Percentiles rank a stretch among this genome's conserved stretches.
Evolutionary conservation across 2,113 vertebrate genomes (phyloP).

Genomic region (Neolamprologus ventralis): DNA sequence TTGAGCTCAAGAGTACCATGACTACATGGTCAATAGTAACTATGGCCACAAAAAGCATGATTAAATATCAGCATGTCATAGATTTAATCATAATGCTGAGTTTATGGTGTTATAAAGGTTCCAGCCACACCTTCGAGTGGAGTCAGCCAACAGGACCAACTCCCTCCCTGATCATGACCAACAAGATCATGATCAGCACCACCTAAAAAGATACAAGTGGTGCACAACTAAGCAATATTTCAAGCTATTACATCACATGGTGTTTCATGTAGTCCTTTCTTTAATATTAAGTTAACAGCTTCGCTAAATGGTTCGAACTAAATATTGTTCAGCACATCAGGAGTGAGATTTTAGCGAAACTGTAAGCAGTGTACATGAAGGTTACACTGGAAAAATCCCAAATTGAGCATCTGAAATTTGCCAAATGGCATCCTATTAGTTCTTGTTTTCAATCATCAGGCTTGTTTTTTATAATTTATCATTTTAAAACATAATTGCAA

Average conservation of each 20-base stretch:
- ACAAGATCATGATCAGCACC: background rate
- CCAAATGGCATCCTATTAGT: background rate
- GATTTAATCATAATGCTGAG: background rate
- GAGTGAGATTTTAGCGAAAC: background rate
- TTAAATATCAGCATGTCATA: background rate
- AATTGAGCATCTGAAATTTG: background rate
- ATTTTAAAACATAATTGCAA: background rate
- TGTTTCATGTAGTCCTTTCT: background rate
- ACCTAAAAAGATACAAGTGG: background rate
- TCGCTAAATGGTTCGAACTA: fast-evolving
- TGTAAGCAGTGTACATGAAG: background rate
- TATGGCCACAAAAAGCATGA: background rate
- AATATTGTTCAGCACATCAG: background rate
- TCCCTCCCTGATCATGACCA: background rate
- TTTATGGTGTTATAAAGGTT: background rate
- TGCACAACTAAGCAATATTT: background rate
- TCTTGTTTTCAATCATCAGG: background rate
- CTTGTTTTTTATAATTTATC: background rate
- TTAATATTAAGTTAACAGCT: background rate
- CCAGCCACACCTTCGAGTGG: background rate
- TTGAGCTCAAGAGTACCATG: background rate
- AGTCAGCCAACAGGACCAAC: background rate
- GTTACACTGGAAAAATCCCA: background rate
- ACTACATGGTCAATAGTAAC: background rate
- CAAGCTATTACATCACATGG: background rate